Evolutionary conservation across 2,888 invertebrate species (phyloP).

Genomic region (Theodoxus fluviatilis): DNA sequence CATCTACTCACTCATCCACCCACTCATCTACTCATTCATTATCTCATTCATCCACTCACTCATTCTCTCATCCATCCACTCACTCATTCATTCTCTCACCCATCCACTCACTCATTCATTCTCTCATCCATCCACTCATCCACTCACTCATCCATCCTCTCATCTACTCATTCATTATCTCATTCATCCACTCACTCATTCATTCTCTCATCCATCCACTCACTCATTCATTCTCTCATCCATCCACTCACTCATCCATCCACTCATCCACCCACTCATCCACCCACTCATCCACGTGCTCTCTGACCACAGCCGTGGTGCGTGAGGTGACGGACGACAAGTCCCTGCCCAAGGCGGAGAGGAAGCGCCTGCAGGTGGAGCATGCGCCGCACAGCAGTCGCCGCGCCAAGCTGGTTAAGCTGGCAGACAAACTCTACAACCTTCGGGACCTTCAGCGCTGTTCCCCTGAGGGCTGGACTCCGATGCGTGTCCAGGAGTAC

Average conservation of each 20-base stretch:
- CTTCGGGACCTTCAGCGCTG: slow-evolving; percentile 74
- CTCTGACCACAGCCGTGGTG: slow-evolving; percentile 64
- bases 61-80: too few species aligned
- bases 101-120: too few species aligned
- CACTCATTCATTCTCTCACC: too few species aligned
- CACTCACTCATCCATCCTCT: too few species aligned
- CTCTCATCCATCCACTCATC: too few species aligned
- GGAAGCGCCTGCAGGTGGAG: slow-evolving; percentile 73
- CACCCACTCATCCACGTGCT: too few species aligned
- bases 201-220: slow-evolving; percentile 1
- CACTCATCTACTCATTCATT: too few species aligned
- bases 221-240: not conserved
- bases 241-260: too few species aligned
- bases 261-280: too few species aligned
- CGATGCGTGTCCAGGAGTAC: slow-evolving; percentile 71
- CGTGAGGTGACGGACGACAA: slow-evolving; percentile 77
- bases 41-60: too few species aligned
- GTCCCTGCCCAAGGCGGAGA: slow-evolving; percentile 70
- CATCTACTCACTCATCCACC: too few species aligned
- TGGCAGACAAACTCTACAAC: slow-evolving; percentile 85
- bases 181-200: not conserved
- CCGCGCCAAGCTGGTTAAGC: slow-evolving; percentile 78
- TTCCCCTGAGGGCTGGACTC: slow-evolving; percentile 71
- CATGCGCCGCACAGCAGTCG: slow-evolving; percentile 70
- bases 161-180: not conserved